phyloP scores from a whole-genome alignment of 2,113 vertebrate genomes.

The Gymnobelideus leadbeateri region DNA sequence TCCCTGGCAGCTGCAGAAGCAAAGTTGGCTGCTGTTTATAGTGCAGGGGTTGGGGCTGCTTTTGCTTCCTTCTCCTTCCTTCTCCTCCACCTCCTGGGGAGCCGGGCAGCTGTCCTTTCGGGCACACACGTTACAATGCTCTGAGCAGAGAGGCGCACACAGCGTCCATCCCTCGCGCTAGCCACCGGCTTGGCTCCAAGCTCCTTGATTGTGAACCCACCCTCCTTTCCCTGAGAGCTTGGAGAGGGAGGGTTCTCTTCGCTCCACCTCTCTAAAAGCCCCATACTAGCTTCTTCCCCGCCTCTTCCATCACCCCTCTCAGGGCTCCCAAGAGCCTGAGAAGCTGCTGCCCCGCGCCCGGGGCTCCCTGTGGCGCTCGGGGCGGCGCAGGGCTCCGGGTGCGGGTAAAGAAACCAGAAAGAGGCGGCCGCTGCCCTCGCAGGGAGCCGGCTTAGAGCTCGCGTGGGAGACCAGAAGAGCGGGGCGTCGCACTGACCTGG shows the following conservation, averaged over 20 bases:
- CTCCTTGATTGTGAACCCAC: background rate
- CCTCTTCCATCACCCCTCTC: background rate
- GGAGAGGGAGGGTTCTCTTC: background rate
- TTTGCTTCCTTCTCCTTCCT: background rate
- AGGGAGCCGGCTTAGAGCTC: conserved; percentile 3
- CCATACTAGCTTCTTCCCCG: background rate
- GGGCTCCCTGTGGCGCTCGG: background rate
- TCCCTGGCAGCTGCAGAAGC: background rate
- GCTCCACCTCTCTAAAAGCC: background rate
- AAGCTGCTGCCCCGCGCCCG: conserved; percentile 6
- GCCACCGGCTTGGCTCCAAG: background rate
- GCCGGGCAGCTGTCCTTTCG: background rate
- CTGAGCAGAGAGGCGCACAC: background rate
- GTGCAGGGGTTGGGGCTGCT: background rate
- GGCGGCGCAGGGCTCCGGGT: conserved; percentile 20
- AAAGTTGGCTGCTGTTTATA: background rate
- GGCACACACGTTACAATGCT: background rate
- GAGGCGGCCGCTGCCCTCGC: background rate
- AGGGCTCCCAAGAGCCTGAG: background rate
- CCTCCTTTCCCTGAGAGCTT: background rate
- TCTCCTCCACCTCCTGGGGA: background rate
- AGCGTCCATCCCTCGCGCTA: background rate
- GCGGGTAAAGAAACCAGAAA: background rate
- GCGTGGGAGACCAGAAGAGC: conserved; percentile 14
- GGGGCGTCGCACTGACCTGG: conserved; percentile 30